phyloP scores from a whole-genome alignment of 2,113 vertebrate species.

The Zosterops pallidus region DNA sequence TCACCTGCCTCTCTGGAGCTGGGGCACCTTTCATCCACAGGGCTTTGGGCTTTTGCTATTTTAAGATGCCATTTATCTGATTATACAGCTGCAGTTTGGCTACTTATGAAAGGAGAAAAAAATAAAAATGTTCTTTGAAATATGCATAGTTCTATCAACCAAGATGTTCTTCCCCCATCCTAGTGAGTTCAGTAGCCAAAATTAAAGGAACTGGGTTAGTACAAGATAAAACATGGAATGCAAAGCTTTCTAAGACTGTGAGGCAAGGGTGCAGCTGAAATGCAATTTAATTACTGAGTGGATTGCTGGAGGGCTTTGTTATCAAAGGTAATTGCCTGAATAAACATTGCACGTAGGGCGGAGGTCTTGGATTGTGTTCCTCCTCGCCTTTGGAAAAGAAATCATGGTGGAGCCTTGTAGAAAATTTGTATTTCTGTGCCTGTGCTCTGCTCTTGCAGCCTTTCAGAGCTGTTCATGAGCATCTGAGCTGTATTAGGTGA shows the following conservation, averaged over 20 bases:
- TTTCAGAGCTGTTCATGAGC: not conserved
- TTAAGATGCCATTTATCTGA: not conserved
- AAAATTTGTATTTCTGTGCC: not conserved
- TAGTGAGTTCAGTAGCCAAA: not conserved
- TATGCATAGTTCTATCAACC: not conserved
- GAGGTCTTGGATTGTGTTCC: not conserved
- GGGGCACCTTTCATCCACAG: not conserved
- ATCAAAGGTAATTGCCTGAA: slow-evolving; percentile 8
- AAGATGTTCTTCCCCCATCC: not conserved
- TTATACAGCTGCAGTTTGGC: not conserved
- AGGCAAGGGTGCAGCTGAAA: slow-evolving; percentile 19
- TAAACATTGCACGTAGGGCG: not conserved
- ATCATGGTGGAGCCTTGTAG: not conserved
- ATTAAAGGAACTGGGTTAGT: not conserved
- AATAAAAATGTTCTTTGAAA: not conserved
- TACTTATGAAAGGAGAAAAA: not conserved
- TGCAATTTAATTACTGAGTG: slow-evolving; percentile 11
- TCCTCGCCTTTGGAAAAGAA: not conserved
- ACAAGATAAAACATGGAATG: not conserved
- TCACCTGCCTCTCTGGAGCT: not conserved
- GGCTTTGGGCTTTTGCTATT: not conserved
- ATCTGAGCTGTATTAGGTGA: not conserved
- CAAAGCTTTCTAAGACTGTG: not conserved
- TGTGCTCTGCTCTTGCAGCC: not conserved
- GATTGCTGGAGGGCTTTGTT: slow-evolving; percentile 1